These are phyloP conservation scores for Euspilapteryx auroguttella DNA, from an alignment of 2,888 invertebrate genomes.

Conservation along the genomic window DNA sequence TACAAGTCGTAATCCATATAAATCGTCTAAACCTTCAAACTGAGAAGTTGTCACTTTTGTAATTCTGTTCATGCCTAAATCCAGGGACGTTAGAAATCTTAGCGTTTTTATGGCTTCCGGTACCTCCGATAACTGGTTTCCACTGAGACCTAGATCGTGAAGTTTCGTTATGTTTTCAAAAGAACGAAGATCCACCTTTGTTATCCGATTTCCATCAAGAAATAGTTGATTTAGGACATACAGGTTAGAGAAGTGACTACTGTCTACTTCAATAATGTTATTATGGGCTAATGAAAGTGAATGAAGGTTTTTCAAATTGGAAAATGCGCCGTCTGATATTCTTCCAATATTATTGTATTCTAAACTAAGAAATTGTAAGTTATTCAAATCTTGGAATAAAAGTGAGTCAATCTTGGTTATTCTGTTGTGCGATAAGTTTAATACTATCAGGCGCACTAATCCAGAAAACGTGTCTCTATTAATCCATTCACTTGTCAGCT, in stretches of 20 bases:
- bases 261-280: conserved; percentile 68
- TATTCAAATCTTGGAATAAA: conserved; percentile 74
- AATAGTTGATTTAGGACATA: conserved; percentile 73
- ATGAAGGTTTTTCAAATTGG: conserved; percentile 75
- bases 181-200: conserved; percentile 67
- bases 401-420: conserved; percentile 71
- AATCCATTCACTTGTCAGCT: conserved; percentile 76
- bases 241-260: conserved; percentile 71
- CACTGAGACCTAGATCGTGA: conserved; percentile 75
- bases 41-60: conserved; percentile 70
- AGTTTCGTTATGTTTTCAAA: conserved; percentile 79
- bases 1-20: conserved; percentile 76
- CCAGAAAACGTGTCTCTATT: conserved; percentile 77
- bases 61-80: conserved; percentile 82
- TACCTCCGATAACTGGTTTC: conserved; percentile 70
- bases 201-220: conserved; percentile 74
- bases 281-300: conserved; percentile 75
- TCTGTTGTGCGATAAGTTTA: conserved; percentile 74
- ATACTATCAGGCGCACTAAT: conserved; percentile 70
- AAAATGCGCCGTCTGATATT: conserved; percentile 74
- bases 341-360: conserved; percentile 71
- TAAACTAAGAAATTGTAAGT: conserved; percentile 73
- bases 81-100: conserved; percentile 72
- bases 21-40: conserved; percentile 72
- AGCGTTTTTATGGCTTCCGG: conserved; percentile 73